Base-by-base conservation (phyloP, 64 coral and sea anemone species). In the Actinia tenebrosa region DNA sequence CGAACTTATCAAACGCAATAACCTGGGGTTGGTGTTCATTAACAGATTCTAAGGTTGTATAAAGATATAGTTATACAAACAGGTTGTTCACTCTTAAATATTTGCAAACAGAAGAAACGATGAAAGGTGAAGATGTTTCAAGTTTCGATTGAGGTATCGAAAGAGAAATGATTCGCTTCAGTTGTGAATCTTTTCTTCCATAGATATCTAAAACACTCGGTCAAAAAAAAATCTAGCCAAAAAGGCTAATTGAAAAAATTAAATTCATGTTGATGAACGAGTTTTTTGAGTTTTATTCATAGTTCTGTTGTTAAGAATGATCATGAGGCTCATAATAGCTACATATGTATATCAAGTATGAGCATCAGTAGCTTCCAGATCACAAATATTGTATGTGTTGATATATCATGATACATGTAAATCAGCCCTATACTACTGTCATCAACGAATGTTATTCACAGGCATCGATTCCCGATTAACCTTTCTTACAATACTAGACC, bases 71-170 rank as follows among this genome's bases (percentile, higher is more conserved):
- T 58, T 58, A 58, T 58, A 58, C 63, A 66, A 66, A 66, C n/a
- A 66, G 7, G 19, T n/a, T 66, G 56, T 16, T 56, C 56, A 16
- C 56, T 14, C 15, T 66, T 15, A 16, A 16, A 19, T 15, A 18
- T 61, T 19, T 3, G 60, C 18, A 61, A 61, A 19, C 15, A 61
- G 15, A 19, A 18, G 3, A 19, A 16, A n/a, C 5, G 1, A n/a
- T 23, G 15, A n/a, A 66, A 66, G 63, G 6, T 66, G 7, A 66
- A n/a, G 15, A 66, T 66, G 63, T 23, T 66, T n/a, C 19, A n/a
- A 66, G 63, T 66, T 66, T 66, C 63, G 63, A n/a, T n/a, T n/a
- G 63, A 66, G 63, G 63, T 66, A 66, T 66, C n/a, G 63, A 66
- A 66, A 66, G 63, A 66, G 63, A 66, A 66, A 66, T 66, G 63